phyloP scores from a whole-genome alignment of 2,113 vertebrate species.

The Nanorana parkeri region DNA sequence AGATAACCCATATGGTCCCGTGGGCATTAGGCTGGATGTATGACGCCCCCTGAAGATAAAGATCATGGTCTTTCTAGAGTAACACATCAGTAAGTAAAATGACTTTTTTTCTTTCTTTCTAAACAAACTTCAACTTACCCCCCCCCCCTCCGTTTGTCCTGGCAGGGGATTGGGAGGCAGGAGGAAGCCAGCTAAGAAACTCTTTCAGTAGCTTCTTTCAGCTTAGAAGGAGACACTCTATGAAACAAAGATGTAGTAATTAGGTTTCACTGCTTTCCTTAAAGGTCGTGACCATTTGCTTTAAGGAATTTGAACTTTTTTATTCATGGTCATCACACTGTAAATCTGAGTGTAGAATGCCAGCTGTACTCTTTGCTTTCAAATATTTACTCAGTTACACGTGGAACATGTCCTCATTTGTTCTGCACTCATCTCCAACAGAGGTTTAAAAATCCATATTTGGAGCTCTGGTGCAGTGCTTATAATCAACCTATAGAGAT shows the following conservation, averaged over 20 bases:
- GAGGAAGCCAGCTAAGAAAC: slow-evolving; percentile 35
- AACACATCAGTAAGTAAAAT: slow-evolving; percentile 47
- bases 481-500: background rate
- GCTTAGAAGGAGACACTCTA: slow-evolving; percentile 41
- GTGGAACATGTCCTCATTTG: slow-evolving; percentile 39
- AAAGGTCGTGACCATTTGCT: slow-evolving; percentile 43
- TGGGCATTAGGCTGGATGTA: slow-evolving; percentile 36
- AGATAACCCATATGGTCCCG: slow-evolving; percentile 14
- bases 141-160: background rate
- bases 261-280: slow-evolving; percentile 54
- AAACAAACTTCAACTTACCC: slow-evolving; percentile 49
- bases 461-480: background rate
- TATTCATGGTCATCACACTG: slow-evolving; percentile 56
- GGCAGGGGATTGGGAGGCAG: slow-evolving; percentile 19
- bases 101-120: background rate
- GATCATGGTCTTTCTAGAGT: slow-evolving; percentile 33
- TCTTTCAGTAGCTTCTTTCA: slow-evolving; percentile 34
- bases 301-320: slow-evolving; percentile 54
- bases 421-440: background rate
- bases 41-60: slow-evolving; percentile 47
- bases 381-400: slow-evolving; percentile 42
- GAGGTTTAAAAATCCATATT: background rate
- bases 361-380: slow-evolving; percentile 20
- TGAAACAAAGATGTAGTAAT: slow-evolving; percentile 58
- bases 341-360: slow-evolving; percentile 31